These are phyloP conservation scores for Synergus itoensis DNA, from an alignment of 2,888 invertebrate genomes.

Conservation along the genomic window DNA sequence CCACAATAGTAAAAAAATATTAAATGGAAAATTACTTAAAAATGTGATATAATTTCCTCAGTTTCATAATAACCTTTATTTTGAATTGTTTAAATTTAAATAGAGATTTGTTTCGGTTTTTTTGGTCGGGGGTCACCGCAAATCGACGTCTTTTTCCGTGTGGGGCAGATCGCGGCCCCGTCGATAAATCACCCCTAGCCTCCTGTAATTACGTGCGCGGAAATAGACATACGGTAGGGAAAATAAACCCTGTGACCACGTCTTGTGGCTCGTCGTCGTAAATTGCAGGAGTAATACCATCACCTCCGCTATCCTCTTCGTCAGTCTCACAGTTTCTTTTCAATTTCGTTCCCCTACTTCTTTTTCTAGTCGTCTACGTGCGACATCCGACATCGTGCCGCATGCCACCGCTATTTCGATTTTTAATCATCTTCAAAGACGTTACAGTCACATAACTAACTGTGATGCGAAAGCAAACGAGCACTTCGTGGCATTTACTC, in stretches of 20 bases:
- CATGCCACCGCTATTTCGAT: slow-evolving; percentile 20
- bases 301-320: slow-evolving; percentile 8
- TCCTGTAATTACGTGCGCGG: slow-evolving; percentile 59
- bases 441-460: slow-evolving; percentile 18
- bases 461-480: slow-evolving; percentile 8
- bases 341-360: background rate
- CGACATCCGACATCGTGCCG: slow-evolving; percentile 4
- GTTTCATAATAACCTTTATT: background rate
- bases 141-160: slow-evolving; percentile 45
- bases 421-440: slow-evolving; percentile 11
- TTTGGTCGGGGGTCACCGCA: background rate
- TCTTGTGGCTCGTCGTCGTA: slow-evolving; percentile 42
- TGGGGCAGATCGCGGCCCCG: slow-evolving; percentile 60
- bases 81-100: background rate
- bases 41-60: background rate
- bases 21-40: too few species aligned
- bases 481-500: background rate
- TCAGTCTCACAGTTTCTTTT: slow-evolving; percentile 9
- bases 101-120: background rate
- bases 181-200: slow-evolving; percentile 59
- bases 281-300: slow-evolving; percentile 50
- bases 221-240: slow-evolving; percentile 58
- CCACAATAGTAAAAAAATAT: too few species aligned
- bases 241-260: slow-evolving; percentile 55
- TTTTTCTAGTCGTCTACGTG: background rate